These are phyloP conservation scores for Helicoverpa assulta DNA, from an alignment of 2,888 invertebrate genomes.

Conservation along the genomic window DNA sequence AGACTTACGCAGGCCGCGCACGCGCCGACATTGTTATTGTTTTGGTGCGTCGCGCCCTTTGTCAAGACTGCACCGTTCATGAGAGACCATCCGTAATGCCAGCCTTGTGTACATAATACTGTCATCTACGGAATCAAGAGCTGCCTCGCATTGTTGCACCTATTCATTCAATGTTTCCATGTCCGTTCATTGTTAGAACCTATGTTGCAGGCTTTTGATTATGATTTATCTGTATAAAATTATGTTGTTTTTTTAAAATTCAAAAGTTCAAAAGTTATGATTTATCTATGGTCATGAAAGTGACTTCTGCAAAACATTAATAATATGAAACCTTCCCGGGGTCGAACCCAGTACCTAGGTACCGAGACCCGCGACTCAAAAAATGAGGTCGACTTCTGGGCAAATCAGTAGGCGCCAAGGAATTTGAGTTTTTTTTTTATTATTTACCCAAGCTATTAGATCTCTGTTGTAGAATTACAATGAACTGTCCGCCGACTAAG, in stretches of 20 bases:
- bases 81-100: constrained; percentile 75
- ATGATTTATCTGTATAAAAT: not conserved
- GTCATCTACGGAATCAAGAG: constrained; percentile 72
- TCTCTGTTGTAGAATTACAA: constrained; percentile 41
- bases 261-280: too few species aligned
- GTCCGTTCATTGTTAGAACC: constrained; percentile 47
- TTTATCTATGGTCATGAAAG: too few species aligned
- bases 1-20: constrained; percentile 80
- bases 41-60: constrained; percentile 81
- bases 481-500: constrained; percentile 47
- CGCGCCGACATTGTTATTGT: constrained; percentile 83
- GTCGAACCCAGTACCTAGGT: not conserved
- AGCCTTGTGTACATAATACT: constrained; percentile 66
- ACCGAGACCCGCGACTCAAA: not conserved
- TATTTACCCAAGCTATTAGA: constrained; percentile 46
- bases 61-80: constrained; percentile 73
- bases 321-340: too few species aligned
- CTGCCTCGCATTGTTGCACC: constrained; percentile 55
- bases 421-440: constrained; percentile 39
- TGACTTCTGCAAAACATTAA: too few species aligned
- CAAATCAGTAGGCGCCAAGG: constrained; percentile 37
- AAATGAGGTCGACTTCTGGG: not conserved
- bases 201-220: not conserved
- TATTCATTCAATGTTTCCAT: constrained; percentile 40
- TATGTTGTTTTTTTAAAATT: too few species aligned